These are phyloP conservation scores for Leptarthrus brevirostris DNA, from an alignment of 2,888 invertebrate genomes.

Conservation along the genomic window DNA sequence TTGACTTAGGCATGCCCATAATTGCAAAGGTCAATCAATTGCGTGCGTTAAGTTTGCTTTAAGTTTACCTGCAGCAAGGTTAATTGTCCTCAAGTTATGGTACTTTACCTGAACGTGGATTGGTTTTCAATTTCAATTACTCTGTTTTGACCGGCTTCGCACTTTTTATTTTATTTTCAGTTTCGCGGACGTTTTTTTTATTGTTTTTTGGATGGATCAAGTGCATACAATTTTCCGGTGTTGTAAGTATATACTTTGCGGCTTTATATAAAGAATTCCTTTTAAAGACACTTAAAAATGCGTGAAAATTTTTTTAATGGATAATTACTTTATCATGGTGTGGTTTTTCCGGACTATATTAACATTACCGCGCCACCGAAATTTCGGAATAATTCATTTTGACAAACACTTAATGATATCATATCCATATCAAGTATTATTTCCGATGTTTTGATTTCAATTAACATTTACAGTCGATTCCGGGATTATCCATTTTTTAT, in stretches of 20 bases:
- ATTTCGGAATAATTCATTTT: not conserved
- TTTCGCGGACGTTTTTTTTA: not conserved
- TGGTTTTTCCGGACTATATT: no score
- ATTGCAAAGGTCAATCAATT: constrained; percentile 23
- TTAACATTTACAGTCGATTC: no score
- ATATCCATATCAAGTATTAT: not conserved
- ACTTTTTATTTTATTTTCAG: not conserved
- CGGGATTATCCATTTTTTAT: no score
- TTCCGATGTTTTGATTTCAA: not conserved
- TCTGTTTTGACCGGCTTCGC: not conserved
- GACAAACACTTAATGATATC: not conserved
- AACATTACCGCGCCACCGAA: no score
- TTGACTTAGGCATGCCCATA: constrained; percentile 19
- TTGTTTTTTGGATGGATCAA: not conserved
- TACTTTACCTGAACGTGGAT: not conserved
- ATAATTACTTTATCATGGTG: no score
- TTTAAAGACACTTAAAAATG: no score
- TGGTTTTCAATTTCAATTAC: not conserved
- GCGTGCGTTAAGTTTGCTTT: constrained; percentile 8
- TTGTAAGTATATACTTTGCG: no score
- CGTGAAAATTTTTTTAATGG: no score
- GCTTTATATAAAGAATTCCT: no score
- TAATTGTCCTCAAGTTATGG: not conserved
- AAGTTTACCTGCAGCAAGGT: not conserved
- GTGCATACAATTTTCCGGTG: not conserved